A percentile compares a stretch with the other conserved stretches of the same genome.
These are phyloP conservation scores for Anableps anableps DNA, from an alignment of 2,797 vertebrate genomes.

Conservation along the genomic window DNA sequence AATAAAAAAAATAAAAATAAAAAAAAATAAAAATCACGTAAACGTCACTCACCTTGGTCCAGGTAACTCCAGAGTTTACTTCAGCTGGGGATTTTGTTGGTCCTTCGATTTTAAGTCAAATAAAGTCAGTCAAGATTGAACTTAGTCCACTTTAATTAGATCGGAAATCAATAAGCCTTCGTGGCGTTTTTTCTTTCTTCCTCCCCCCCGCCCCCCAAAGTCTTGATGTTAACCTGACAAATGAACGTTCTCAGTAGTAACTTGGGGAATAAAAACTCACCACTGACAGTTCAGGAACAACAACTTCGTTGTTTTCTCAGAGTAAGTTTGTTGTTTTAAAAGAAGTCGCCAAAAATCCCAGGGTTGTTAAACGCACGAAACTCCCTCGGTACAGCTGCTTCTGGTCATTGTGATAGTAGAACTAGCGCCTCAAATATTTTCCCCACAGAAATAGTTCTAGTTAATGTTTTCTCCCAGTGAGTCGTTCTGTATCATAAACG, in stretches of 20 bases:
- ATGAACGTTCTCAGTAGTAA: background rate
- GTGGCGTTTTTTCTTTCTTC: background rate
- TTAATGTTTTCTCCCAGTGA: background rate
- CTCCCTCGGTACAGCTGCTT: background rate
- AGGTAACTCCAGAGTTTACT: constrained; percentile 27
- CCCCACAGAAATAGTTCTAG: background rate
- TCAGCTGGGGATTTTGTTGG: background rate
- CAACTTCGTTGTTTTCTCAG: background rate
- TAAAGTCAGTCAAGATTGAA: background rate
- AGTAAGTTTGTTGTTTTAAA: background rate
- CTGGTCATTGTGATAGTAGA: constrained; percentile 40
- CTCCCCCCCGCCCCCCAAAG: background rate
- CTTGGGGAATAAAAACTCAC: background rate
- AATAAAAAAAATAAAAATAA: background rate
- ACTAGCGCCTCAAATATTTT: background rate
- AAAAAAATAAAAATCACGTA: background rate
- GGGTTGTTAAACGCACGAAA: constrained; percentile 22
- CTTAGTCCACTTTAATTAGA: background rate
- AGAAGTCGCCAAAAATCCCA: background rate
- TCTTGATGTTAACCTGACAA: constrained; percentile 5
- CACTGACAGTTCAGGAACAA: background rate
- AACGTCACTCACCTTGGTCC: constrained; percentile 41
- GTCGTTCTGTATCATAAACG: background rate
- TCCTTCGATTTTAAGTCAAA: constrained; percentile 9
- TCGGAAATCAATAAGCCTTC: background rate